phyloP scores from a whole-genome alignment of 2,113 vertebrate genomes.

The Asarcornis scutulata region DNA sequence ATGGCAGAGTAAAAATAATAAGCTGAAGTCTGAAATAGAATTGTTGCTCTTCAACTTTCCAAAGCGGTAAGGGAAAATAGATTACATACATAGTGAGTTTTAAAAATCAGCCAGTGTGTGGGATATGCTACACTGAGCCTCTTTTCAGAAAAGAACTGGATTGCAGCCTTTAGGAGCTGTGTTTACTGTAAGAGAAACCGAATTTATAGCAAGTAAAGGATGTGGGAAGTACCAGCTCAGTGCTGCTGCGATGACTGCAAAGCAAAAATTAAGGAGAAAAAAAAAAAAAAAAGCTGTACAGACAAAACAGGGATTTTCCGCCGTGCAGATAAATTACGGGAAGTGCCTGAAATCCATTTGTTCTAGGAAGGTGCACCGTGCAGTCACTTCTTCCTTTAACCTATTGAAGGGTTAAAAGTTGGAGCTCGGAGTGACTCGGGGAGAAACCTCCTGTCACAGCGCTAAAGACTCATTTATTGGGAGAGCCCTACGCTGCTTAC shows the following conservation, averaged over 20 bases:
- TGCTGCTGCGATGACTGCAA: conserved; percentile 42
- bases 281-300: not conserved
- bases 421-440: not conserved
- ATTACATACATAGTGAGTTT: not conserved
- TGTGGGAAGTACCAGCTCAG: conserved; percentile 58
- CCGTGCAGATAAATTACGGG: conserved; percentile 8
- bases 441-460: not conserved
- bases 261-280: not conserved
- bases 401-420: conserved; percentile 32
- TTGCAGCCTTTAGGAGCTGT: conserved; percentile 48
- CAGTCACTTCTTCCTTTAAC: not conserved
- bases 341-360: conserved; percentile 20
- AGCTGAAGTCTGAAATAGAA: conserved; percentile 48
- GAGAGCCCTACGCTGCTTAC: conserved; percentile 54
- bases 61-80: conserved; percentile 40
- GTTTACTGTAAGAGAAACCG: conserved; percentile 67
- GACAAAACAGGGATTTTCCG: conserved; percentile 55
- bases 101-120: conserved; percentile 48
- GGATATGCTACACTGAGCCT: conserved; percentile 43
- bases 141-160: conserved; percentile 55
- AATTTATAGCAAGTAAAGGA: conserved; percentile 62
- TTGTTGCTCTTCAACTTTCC: conserved; percentile 41
- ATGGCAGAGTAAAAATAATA: conserved; percentile 45
- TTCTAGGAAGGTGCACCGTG: not conserved
- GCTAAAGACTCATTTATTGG: conserved; percentile 53